Percentiles rank a stretch among this genome's conserved stretches.
These are phyloP conservation scores for Aplysina aerophoba DNA, from an alignment of 37 sponge, comb jelly and placozoan species.

Conservation along the genomic window DNA sequence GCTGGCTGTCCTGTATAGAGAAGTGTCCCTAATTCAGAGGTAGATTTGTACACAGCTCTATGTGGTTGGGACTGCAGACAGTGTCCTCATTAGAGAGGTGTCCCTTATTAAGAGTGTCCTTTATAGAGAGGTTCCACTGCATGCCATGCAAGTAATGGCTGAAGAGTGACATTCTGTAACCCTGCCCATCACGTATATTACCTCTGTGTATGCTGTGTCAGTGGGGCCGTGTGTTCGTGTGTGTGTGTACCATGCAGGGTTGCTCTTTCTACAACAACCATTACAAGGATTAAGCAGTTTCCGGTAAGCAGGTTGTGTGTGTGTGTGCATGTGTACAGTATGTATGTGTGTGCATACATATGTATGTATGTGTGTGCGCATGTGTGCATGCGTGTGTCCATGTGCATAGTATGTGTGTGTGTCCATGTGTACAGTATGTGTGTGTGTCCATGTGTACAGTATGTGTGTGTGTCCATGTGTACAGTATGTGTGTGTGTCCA, in stretches of 20 bases:
- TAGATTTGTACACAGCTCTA: no score
- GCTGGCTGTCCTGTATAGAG: no score
- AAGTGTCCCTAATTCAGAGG: no score
- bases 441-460: not conserved
- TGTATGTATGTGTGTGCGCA: not conserved
- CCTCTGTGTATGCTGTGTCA: conserved; percentile 8
- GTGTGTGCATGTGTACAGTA: not conserved
- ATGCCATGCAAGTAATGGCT: no score
- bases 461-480: not conserved
- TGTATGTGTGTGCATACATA: conserved; percentile 25
- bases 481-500: not conserved
- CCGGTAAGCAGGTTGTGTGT: conserved; percentile 9
- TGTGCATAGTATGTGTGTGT: conserved; percentile 10
- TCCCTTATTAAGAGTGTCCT: no score
- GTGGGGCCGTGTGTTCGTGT: conserved; percentile 11
- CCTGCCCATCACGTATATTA: no score
- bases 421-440: not conserved
- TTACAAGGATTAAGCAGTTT: not conserved
- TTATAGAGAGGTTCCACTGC: no score
- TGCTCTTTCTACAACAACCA: not conserved
- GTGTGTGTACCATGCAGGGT: not conserved
- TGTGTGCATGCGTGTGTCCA: not conserved
- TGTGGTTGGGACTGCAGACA: no score
- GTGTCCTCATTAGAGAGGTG: no score
- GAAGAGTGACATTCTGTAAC: no score